A percentile compares a stretch with the other conserved stretches of the same genome.
Conservation (phyloP, 2,888 invertebrate species). For the Melanostoma mellinum region DNA sequence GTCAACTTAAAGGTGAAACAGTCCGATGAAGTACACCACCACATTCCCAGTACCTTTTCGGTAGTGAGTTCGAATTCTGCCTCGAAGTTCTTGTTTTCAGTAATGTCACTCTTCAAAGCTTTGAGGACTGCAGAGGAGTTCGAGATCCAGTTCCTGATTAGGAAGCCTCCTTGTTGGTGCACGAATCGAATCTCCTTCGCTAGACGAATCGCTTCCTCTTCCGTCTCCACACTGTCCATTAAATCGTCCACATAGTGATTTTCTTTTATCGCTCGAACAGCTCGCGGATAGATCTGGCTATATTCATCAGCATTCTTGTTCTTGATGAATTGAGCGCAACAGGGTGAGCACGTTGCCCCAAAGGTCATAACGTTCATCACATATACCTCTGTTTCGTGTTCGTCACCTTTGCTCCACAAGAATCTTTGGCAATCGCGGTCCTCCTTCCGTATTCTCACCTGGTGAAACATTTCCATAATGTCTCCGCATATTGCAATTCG, state of each 20-base stretch:
- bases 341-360: no score
- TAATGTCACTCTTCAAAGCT: background rate
- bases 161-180: background rate
- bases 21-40: background rate
- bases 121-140: background rate
- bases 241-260: slow-evolving; percentile 5
- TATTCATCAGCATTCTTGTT: slow-evolving; percentile 9
- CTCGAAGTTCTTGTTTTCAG: background rate
- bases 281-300: background rate
- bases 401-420: background rate
- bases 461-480: slow-evolving; percentile 9
- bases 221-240: background rate
- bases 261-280: background rate
- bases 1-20: slow-evolving; percentile 4
- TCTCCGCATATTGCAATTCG: background rate
- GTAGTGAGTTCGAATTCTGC: background rate
- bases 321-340: background rate
- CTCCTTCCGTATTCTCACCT: no score
- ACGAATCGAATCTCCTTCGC: background rate
- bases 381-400: background rate
- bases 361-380: background rate
- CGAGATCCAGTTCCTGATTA: slow-evolving; percentile 11
- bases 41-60: slow-evolving; percentile 9
- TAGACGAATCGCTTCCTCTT: background rate
- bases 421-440: slow-evolving; percentile 4